Evolutionary conservation across 92 coral and sea anemone species (phyloP), one percentile per base, ranked within the genome.

Genomic region (Plumapathes pennacea): DNA sequence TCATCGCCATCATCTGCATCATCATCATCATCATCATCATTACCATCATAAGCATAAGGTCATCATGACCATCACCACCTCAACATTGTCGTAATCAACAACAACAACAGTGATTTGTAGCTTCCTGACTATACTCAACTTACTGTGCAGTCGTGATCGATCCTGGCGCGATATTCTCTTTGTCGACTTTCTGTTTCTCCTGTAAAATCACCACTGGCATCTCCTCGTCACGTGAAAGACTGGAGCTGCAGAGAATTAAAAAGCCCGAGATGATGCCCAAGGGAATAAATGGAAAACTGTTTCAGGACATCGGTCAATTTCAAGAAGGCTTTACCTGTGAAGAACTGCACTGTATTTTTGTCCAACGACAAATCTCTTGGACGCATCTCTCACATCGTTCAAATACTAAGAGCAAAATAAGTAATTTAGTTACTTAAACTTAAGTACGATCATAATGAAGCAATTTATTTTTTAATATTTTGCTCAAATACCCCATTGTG

Each of bases 361-460:
- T 5, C 94, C 95, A 22, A 90, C 62, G 4, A 71, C 85, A 78
- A 86, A 90, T 25, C 84, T 74, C 59, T 76, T 90, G 48, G 95
- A 73, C 23, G 95, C 82, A 64, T 90, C 94, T 44, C 87, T 61
- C 44, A 90, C 75, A 49, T 90, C 97, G 52, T 90, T 90, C 57
- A 90, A 80, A 70, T 82, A 83, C 97, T 90, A 54, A 10, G 36
- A 54, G 49, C 38, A 32, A 54, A 50, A 76, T n/a, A n/a, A n/a
- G n/a, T n/a, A n/a, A n/a, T n/a, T n/a, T n/a, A n/a, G n/a, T n/a
- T n/a, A n/a, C n/a, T n/a, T n/a, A n/a, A n/a, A n/a, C n/a, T n/a
- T n/a, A n/a, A n/a, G n/a, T n/a, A n/a, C n/a, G n/a, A n/a, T n/a
- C n/a, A n/a, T n/a, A n/a, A n/a, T n/a, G n/a, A n/a, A n/a, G n/a